Conservation (phyloP, 2,888 invertebrate species). For the Chaetogeoica ovagalla region DNA sequence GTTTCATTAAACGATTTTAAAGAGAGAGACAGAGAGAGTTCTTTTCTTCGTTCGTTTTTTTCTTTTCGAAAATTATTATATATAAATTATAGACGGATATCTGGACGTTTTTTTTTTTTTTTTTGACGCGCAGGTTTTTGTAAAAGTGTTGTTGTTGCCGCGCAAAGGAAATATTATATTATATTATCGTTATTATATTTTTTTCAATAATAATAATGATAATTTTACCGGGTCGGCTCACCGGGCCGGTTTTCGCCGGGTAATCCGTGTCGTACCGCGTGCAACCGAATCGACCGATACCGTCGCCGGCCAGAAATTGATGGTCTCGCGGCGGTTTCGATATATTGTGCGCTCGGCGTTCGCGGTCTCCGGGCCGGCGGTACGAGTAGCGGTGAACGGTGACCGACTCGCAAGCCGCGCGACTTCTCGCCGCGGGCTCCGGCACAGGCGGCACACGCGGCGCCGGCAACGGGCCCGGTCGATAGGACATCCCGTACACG, state of each 20-base stretch:
- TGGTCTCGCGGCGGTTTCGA: not conserved
- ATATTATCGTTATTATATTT: too few species aligned
- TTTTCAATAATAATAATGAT: too few species aligned
- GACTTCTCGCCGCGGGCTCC: not conserved
- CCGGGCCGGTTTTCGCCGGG: not conserved
- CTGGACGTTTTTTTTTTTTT: too few species aligned
- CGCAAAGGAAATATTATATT: too few species aligned
- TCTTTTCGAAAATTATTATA: too few species aligned
- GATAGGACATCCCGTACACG: slow-evolving; percentile 17
- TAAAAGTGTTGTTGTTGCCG: too few species aligned
- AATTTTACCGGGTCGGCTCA: too few species aligned
- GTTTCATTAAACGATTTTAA: too few species aligned
- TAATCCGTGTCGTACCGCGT: slow-evolving; percentile 24
- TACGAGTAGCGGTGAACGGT: slow-evolving; percentile 8
- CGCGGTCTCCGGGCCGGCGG: not conserved
- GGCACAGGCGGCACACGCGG: not conserved
- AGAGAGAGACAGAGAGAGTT: too few species aligned
- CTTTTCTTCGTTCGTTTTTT: too few species aligned
- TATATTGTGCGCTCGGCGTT: not conserved
- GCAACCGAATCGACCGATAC: not conserved
- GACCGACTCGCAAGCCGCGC: not conserved
- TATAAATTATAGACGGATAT: too few species aligned
- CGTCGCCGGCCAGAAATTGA: slow-evolving; percentile 18
- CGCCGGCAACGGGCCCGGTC: not conserved
- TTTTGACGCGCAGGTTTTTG: too few species aligned